Evolutionary conservation across 2,113 vertebrate species (phyloP).

Genomic region (Saguinus midas): DNA sequence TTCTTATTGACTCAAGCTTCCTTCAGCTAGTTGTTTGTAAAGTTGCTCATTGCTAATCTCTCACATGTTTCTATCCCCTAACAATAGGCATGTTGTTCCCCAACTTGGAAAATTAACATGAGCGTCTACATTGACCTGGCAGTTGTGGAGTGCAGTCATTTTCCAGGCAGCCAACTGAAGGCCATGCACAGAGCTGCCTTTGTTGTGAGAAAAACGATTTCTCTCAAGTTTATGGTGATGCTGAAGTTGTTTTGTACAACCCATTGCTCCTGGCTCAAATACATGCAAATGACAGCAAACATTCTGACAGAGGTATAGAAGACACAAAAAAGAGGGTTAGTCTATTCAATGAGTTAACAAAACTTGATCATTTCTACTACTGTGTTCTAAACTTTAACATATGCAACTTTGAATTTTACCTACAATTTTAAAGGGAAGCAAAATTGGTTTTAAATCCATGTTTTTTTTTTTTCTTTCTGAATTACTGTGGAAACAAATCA

Average conservation of each 20-base stretch:
- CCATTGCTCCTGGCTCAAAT: conserved; percentile 42
- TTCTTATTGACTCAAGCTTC: background rate
- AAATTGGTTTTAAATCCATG: conserved; percentile 1
- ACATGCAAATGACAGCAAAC: conserved; percentile 25
- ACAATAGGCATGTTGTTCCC: conserved; percentile 65
- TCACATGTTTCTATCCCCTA: conserved; percentile 15
- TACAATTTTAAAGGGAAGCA: conserved; percentile 19
- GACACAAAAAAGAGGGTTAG: background rate
- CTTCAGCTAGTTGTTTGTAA: conserved; percentile 2
- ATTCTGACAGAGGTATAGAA: background rate
- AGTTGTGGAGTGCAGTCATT: conserved; percentile 48
- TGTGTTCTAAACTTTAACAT: conserved; percentile 31
- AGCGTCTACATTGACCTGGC: conserved; percentile 28
- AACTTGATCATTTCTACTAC: background rate
- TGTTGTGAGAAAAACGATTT: conserved; percentile 66
- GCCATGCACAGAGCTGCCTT: conserved; percentile 58
- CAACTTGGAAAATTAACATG: conserved; percentile 70
- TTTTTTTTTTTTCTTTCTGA: background rate
- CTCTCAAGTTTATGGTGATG: conserved; percentile 34
- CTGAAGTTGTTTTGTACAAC: conserved; percentile 53
- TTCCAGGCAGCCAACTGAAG: conserved; percentile 52
- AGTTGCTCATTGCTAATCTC: conserved; percentile 1
- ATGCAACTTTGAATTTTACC: background rate
- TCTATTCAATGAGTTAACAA: background rate
- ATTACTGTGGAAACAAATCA: conserved; percentile 21